Conservation (phyloP, 2,888 invertebrate genomes). For the Lissonota sp. region DNA sequence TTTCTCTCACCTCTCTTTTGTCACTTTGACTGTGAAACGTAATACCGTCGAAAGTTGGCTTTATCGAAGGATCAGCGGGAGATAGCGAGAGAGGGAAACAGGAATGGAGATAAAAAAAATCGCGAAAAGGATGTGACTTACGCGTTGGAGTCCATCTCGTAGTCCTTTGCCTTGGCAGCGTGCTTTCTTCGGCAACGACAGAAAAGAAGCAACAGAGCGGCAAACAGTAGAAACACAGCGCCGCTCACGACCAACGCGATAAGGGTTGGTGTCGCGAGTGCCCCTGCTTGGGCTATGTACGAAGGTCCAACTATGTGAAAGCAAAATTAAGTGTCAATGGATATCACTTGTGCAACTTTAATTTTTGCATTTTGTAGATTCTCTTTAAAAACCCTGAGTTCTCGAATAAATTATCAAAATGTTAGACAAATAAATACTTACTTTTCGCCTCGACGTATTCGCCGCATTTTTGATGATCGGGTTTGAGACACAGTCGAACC, state of each 20-base stretch:
- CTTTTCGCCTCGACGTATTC: constrained; percentile 93
- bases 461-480: constrained; percentile 93
- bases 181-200: constrained; percentile 94
- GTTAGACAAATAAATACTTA: constrained; percentile 84
- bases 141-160: constrained; percentile 92
- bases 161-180: constrained; percentile 92
- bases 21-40: constrained; percentile 59
- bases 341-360: no score
- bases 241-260: constrained; percentile 92
- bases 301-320: constrained; percentile 90
- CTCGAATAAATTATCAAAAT: constrained; percentile 15
- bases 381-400: neutral
- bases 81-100: neutral
- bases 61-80: constrained; percentile 4
- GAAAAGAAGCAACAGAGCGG: constrained; percentile 91
- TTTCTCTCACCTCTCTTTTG: constrained; percentile 15
- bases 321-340: constrained; percentile 1
- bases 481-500: constrained; percentile 92
- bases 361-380: no score
- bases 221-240: constrained; percentile 91
- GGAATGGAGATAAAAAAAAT: constrained; percentile 31
- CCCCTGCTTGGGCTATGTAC: constrained; percentile 91
- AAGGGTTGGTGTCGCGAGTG: constrained; percentile 91
- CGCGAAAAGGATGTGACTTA: constrained; percentile 77
- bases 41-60: constrained; percentile 48